phyloP scores from a whole-genome alignment of 1,140 invertebrate genomes.

The Apis cerana region DNA sequence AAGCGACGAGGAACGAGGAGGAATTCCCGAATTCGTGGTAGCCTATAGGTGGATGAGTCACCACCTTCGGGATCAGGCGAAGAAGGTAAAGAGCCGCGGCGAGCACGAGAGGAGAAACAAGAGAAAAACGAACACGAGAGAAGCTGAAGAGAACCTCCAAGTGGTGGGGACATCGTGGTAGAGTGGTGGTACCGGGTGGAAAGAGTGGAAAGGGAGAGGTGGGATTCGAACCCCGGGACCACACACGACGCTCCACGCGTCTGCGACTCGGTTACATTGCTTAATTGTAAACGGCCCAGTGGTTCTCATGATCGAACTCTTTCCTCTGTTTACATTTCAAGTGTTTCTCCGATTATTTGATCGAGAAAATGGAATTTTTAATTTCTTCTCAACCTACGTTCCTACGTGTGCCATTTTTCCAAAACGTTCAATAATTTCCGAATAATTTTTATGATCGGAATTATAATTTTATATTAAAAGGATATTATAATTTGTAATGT shows the following conservation, averaged over 20 bases:
- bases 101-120: slow-evolving; percentile 47
- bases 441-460: background rate
- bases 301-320: slow-evolving; percentile 70
- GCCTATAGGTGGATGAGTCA: slow-evolving; percentile 71
- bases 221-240: slow-evolving; percentile 77
- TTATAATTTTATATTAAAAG: background rate
- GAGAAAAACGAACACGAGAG: slow-evolving; percentile 53
- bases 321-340: background rate
- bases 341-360: background rate
- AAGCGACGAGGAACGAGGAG: slow-evolving; percentile 59
- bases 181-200: slow-evolving; percentile 65
- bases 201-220: slow-evolving; percentile 74
- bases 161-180: slow-evolving; percentile 49
- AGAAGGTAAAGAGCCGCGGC: slow-evolving; percentile 63
- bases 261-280: slow-evolving; percentile 81
- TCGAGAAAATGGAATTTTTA: background rate
- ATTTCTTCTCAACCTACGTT: background rate
- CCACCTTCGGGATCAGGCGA: slow-evolving; percentile 52
- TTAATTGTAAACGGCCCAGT: slow-evolving; percentile 81
- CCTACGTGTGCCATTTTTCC: background rate
- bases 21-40: slow-evolving; percentile 70
- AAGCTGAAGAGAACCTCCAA: slow-evolving; percentile 57
- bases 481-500: background rate
- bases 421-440: background rate
- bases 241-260: slow-evolving; percentile 81